phyloP scores from a whole-genome alignment of 2,797 vertebrate species.

The Ptychadena robeensis region DNA sequence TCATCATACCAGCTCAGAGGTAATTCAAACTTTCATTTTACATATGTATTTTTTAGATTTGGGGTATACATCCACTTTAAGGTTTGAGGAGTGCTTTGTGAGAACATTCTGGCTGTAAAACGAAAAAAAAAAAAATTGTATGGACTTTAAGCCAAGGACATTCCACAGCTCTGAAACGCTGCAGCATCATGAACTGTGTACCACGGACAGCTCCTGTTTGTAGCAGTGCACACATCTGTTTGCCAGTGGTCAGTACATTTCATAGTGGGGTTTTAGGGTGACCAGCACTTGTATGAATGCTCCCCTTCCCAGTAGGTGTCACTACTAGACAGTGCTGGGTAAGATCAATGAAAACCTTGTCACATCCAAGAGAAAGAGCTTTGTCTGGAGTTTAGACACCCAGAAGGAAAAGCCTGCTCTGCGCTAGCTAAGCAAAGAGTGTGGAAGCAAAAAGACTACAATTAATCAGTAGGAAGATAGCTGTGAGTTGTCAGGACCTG shows the following conservation, averaged over 20 bases:
- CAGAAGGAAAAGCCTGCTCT: constrained; percentile 38
- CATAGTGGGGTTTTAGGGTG: constrained; percentile 14
- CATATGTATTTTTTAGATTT: no score
- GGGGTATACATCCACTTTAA: no score
- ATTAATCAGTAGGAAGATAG: constrained; percentile 1
- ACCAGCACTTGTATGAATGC: not conserved
- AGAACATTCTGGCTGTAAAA: no score
- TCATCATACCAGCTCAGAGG: no score
- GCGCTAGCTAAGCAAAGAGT: constrained; percentile 3
- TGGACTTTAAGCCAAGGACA: no score
- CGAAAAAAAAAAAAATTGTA: no score
- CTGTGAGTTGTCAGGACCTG: constrained; percentile 32
- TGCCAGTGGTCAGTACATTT: not conserved
- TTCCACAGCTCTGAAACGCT: no score
- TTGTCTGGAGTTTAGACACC: constrained; percentile 14
- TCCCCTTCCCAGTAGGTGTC: constrained; percentile 34
- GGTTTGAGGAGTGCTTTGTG: no score
- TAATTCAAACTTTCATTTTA: no score
- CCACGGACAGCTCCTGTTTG: not conserved
- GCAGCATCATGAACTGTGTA: not conserved
- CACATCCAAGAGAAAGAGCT: not conserved
- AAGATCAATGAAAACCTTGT: not conserved
- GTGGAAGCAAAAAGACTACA: not conserved
- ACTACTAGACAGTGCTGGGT: constrained; percentile 32
- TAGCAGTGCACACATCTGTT: no score